Conservation (phyloP, 2,113 vertebrate genomes). For the Xiphophorus hellerii region DNA sequence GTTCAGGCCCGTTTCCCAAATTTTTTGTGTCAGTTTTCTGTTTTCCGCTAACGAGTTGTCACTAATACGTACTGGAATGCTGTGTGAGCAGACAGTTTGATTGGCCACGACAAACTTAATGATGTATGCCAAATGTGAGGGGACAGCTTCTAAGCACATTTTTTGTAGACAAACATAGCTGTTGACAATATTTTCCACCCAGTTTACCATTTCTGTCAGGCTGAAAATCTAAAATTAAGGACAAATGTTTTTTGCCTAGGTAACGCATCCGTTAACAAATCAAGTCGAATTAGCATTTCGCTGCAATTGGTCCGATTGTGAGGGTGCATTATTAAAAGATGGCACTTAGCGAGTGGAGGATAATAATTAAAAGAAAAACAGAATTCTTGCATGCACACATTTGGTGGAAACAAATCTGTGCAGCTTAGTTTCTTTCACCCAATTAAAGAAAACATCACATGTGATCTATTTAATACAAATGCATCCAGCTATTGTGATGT, state of each 20-base stretch:
- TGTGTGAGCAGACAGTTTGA: conserved; percentile 77
- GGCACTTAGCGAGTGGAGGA: conserved; percentile 56
- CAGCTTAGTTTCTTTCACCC: conserved; percentile 71
- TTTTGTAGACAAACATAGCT: conserved; percentile 78
- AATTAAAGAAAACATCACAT: conserved; percentile 75
- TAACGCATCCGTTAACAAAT: conserved; percentile 72
- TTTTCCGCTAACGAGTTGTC: conserved; percentile 82
- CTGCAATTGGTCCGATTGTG: conserved; percentile 69
- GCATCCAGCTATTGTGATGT: conserved; percentile 67
- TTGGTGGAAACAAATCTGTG: conserved; percentile 52
- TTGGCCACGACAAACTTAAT: conserved; percentile 80
- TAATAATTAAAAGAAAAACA: conserved; percentile 77
- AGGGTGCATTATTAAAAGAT: conserved; percentile 63
- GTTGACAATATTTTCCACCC: conserved; percentile 77
- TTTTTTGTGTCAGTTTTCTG: conserved; percentile 80
- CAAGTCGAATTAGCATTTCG: conserved; percentile 73
- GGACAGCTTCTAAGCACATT: conserved; percentile 76
- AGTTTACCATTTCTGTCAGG: conserved; percentile 73
- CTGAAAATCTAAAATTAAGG: conserved; percentile 74
- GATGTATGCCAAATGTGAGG: conserved; percentile 82
- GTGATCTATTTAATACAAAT: conserved; percentile 72
- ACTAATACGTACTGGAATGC: conserved; percentile 84
- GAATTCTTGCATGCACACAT: conserved; percentile 56
- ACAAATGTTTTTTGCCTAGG: conserved; percentile 65
- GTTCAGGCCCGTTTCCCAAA: conserved; percentile 67